Conservation (phyloP, 64 coral and sea anemone genomes). For the Hydrozoanthus tunicans region DNA sequence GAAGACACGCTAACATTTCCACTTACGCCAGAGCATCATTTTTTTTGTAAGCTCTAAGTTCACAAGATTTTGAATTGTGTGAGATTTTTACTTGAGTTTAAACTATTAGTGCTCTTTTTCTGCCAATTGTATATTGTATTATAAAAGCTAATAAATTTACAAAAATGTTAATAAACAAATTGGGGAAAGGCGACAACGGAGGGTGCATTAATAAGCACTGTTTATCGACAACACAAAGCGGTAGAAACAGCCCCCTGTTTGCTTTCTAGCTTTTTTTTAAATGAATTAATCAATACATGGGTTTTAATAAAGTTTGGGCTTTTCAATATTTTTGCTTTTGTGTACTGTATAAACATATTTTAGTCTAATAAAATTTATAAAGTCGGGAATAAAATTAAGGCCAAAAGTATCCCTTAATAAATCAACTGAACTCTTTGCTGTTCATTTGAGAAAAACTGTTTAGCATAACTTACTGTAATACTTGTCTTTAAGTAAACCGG, state of each 20-base stretch:
- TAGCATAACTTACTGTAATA: neutral
- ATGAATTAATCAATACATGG: conserved; percentile 90
- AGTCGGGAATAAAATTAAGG: neutral
- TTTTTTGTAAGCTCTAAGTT: neutral
- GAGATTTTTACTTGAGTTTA: neutral
- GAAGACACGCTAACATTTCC: conserved; percentile 42
- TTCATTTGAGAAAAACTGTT: neutral
- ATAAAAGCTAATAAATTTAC: conserved; percentile 76
- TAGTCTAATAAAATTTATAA: conserved; percentile 65
- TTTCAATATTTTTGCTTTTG: conserved; percentile 86
- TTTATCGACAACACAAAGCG: conserved; percentile 74
- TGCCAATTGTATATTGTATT: conserved; percentile 37
- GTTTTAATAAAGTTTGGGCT: conserved; percentile 88
- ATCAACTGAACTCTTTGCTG: neutral
- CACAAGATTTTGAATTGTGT: neutral
- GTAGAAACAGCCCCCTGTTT: conserved; percentile 65
- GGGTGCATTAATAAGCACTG: conserved; percentile 63
- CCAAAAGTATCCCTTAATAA: neutral
- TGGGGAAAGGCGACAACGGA: conserved; percentile 64
- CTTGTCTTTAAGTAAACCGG: neutral
- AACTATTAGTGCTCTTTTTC: neutral
- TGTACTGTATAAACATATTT: conserved; percentile 82
- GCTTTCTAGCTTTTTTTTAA: conserved; percentile 59
- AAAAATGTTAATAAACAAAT: conserved; percentile 70
- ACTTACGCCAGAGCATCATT: neutral